Percentiles rank a stretch among this genome's conserved stretches.
These are phyloP conservation scores for Volucella bombylans DNA, from an alignment of 2,888 invertebrate species.

Conservation along the genomic window DNA sequence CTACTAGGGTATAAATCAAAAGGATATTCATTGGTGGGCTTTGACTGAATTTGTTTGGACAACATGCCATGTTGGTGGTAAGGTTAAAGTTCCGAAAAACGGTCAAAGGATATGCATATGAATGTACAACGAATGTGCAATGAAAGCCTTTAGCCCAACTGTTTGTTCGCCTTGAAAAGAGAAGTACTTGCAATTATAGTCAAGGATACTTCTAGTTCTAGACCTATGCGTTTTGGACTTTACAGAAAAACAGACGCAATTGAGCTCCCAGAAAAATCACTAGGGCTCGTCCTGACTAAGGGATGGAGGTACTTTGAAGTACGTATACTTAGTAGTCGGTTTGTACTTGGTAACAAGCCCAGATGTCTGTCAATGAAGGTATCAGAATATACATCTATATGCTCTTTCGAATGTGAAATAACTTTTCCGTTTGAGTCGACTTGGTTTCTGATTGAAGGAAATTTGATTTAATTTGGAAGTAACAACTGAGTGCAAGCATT, in stretches of 20 bases:
- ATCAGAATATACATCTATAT: too few relatives aligned
- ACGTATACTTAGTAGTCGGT: background rate
- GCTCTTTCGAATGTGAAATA: background rate
- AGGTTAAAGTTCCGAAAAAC: constrained; percentile 37
- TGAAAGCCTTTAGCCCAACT: constrained; percentile 50
- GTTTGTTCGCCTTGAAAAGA: constrained; percentile 63
- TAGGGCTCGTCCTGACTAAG: background rate
- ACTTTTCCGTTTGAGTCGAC: background rate
- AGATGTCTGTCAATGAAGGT: too few relatives aligned
- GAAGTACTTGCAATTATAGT: constrained; percentile 18
- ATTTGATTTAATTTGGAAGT: too few relatives aligned
- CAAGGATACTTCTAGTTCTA: constrained; percentile 46
- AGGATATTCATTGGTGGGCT: constrained; percentile 54
- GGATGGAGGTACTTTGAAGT: constrained; percentile 39
- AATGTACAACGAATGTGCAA: background rate
- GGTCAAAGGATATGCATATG: constrained; percentile 37
- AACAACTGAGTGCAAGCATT: too few relatives aligned
- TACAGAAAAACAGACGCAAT: constrained; percentile 41
- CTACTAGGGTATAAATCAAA: constrained; percentile 56
- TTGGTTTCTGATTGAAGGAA: background rate
- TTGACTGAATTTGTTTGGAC: background rate
- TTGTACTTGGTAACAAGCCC: too few relatives aligned
- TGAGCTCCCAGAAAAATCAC: constrained; percentile 34
- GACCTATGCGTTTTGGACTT: constrained; percentile 64
- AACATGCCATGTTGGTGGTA: constrained; percentile 23